Evolutionary conservation across 2,113 vertebrate species (phyloP), one percentile per base, ranked within the genome.

Genomic region (Condylura cristata): DNA sequence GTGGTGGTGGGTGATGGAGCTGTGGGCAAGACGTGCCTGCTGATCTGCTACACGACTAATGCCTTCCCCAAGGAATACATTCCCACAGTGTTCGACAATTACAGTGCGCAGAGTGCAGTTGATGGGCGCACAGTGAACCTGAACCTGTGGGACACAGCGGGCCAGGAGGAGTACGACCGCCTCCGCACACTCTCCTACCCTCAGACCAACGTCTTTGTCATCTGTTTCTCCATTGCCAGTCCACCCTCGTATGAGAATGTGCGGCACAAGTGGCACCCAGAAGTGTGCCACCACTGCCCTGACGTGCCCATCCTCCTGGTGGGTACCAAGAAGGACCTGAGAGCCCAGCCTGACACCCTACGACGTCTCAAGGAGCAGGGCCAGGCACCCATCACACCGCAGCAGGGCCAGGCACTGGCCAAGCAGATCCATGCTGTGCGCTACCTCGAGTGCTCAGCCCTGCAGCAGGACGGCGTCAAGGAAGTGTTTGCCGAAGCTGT

Each of bases 201-300:
- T 1, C 99, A 99, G 98, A 99, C 99, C 98, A 99, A 99, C 68
- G 99, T 99, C 98, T 99, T 99, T 91, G 98, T 99, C 98, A 99
- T 99, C 98, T 99, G 99, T 97, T 99, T 99, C 98, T 99, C 99
- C 98, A 99, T 99, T 65, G 99, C 99, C 93, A 99, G 99, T 97
- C 99, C 99, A 0, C 98, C 99, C 24, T 99, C 99, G 95, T 99
- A 99, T 0, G 99, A 99, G 98, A 99, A 99, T 17, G 97, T 99
- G 97, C 99, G 99, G 97, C 99, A 99, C 98, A 99, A 99, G 97
- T 99, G 99, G 99, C 99, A 99, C 79, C 99, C 99, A 0, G 99
- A 99, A 98, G 99, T 99, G 84, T 99, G 98, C 90, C 99, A 99
- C 97, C 99, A 99, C 96, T 99, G 99, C 97, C 99, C 99, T 2